A percentile compares a stretch with the other conserved stretches of the same genome.
Conservation (phyloP, 1,140 invertebrate species). For the Aphelinus atriplicis region DNA sequence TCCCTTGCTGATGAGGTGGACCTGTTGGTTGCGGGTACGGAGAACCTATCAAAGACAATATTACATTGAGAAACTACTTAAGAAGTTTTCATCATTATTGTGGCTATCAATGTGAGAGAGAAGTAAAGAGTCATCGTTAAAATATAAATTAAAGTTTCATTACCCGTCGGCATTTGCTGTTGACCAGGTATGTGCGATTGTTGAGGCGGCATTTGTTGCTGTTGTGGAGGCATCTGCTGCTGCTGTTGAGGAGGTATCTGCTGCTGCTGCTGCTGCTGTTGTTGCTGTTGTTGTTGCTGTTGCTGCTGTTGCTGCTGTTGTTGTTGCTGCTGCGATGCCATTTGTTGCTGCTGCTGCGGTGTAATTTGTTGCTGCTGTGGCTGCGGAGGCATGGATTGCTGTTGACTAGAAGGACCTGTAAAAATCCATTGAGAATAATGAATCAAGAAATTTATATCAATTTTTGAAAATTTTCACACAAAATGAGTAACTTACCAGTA, state of each 20-base stretch:
- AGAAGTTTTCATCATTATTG: too few species aligned
- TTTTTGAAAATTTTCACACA: neutral
- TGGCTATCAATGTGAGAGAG: too few species aligned
- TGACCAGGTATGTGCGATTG: too few species aligned
- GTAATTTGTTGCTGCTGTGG: constrained; percentile 40
- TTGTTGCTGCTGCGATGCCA: constrained; percentile 23
- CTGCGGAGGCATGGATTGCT: constrained; percentile 12
- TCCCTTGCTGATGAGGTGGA: constrained; percentile 41
- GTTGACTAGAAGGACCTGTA: constrained; percentile 20
- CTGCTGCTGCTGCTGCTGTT: neutral
- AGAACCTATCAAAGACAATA: constrained; percentile 9
- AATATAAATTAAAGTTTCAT: neutral
- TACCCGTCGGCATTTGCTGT: constrained; percentile 37
- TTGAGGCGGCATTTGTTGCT: constrained; percentile 34
- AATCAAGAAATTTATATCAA: neutral
- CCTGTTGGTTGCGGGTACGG: constrained; percentile 39
- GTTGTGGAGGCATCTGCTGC: constrained; percentile 28
- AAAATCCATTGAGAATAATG: neutral
- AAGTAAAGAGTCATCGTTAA: neutral
- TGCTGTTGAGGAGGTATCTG: constrained; percentile 27
- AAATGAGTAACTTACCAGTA: constrained; percentile 1
- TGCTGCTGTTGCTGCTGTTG: constrained; percentile 13
- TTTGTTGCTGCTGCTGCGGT: constrained; percentile 28
- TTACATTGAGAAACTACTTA: too few species aligned
- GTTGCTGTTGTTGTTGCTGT: constrained; percentile 15